These are phyloP conservation scores for Remorina albescens DNA, from an alignment of 2,797 vertebrate species.

Conservation along the genomic window DNA sequence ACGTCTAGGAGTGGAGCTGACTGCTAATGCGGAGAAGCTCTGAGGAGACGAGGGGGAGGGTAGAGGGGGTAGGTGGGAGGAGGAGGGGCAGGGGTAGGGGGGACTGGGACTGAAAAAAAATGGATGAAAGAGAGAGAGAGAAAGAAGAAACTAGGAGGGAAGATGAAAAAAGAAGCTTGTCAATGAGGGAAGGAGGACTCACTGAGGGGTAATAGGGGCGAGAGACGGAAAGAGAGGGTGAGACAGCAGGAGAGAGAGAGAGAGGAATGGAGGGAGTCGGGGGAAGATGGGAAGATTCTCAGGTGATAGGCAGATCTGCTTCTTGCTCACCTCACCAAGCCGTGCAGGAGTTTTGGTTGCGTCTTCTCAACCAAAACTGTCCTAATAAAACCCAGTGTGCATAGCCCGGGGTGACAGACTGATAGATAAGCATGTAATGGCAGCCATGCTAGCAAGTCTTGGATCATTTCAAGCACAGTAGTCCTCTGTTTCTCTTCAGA, in stretches of 20 bases:
- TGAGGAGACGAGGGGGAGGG: conserved; percentile 57
- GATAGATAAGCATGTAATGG: conserved; percentile 72
- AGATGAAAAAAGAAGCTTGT: conserved; percentile 68
- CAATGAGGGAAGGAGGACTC: conserved; percentile 59
- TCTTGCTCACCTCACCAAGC: conserved; percentile 58
- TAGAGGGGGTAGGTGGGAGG: too few species aligned
- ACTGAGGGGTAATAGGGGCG: conserved; percentile 48
- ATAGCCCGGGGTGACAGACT: conserved; percentile 55
- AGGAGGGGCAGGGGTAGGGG: conserved; percentile 3
- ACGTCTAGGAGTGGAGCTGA: conserved; percentile 81
- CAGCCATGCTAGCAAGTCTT: conserved; percentile 63
- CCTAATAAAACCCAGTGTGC: conserved; percentile 67
- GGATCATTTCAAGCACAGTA: conserved; percentile 67
- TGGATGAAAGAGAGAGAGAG: conserved; percentile 59
- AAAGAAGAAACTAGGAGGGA: conserved; percentile 54
- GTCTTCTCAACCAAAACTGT: conserved; percentile 69
- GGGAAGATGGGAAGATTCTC: conserved; percentile 21
- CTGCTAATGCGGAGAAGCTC: conserved; percentile 84
- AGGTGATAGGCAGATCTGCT: conserved; percentile 63
- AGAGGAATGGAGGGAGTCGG: conserved; percentile 6
- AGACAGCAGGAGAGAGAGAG: conserved; percentile 25
- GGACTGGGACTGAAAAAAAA: conserved; percentile 58
- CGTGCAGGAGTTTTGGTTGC: conserved; percentile 63
- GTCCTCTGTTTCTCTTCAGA: conserved; percentile 54
- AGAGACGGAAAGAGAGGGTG: conserved; percentile 32